These are phyloP conservation scores for Solen grandis DNA, from an alignment of 1,140 invertebrate species.

Conservation along the genomic window DNA sequence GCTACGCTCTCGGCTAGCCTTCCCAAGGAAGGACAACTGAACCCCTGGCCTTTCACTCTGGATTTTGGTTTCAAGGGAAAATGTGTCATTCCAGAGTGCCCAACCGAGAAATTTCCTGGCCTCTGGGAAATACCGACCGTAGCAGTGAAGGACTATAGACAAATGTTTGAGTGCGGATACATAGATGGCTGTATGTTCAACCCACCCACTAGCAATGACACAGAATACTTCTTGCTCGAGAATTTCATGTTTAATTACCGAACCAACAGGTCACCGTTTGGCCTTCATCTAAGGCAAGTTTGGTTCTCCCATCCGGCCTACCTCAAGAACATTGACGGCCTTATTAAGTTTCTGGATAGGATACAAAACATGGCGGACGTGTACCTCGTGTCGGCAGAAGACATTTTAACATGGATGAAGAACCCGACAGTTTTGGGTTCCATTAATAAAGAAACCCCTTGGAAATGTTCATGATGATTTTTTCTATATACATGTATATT, in stretches of 20 bases:
- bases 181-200: slow-evolving; percentile 57
- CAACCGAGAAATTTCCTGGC: slow-evolving; percentile 35
- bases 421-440: slow-evolving; percentile 28
- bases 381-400: slow-evolving; percentile 21
- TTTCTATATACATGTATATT: too few species aligned
- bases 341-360: slow-evolving; percentile 22
- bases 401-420: slow-evolving; percentile 53
- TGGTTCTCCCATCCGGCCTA: slow-evolving; percentile 54
- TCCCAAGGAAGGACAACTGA: background rate
- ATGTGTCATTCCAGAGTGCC: slow-evolving; percentile 49
- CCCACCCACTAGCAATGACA: slow-evolving; percentile 34
- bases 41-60: slow-evolving; percentile 54
- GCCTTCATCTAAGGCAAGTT: slow-evolving; percentile 45
- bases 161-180: slow-evolving; percentile 49
- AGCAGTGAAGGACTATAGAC: slow-evolving; percentile 34
- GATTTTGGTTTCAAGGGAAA: slow-evolving; percentile 48
- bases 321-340: slow-evolving; percentile 38
- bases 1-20: slow-evolving; percentile 31
- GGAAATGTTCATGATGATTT: slow-evolving; percentile 28
- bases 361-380: slow-evolving; percentile 44
- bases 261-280: slow-evolving; percentile 45
- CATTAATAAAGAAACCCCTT: slow-evolving; percentile 15
- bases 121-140: slow-evolving; percentile 48
- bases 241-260: slow-evolving; percentile 49
- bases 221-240: slow-evolving; percentile 36